Evolutionary conservation across 1,140 invertebrate genomes (phyloP), one percentile per base, ranked within the genome.

Genomic region (Neelides sp.): DNA sequence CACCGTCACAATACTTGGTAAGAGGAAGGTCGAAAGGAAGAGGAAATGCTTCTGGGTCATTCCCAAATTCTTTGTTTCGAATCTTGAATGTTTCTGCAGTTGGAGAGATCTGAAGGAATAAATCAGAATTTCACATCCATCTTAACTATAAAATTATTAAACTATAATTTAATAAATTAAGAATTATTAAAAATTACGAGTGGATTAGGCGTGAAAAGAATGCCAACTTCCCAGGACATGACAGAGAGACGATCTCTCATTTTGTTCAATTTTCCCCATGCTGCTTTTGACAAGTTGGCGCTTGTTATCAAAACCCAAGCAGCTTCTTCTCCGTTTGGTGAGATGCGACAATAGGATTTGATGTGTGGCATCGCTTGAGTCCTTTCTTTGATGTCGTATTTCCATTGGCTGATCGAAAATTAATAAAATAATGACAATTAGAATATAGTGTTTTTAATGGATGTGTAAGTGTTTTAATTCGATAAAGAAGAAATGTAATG

Each of bases 251-350:
- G 77, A 49, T 71, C 63, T 28, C 71, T 70, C 50, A 75, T 75
- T 59, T 83, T 84, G 54, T 79, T 80, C 19, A 77, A 63, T 15
- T 68, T 73, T 48, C 92, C 92, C 92, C 92, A 97, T 1, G 92
- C 92, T 15, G 90, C 87, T 72, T 94, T 95, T 12, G 90, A 95
- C 5, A 96, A 66, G 71, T 97, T 97, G 0, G 85, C 87, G 60
- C 88, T 94, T 0, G 90, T 93, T 0, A 95, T 69, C 1, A 91
- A 68, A 64, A 89, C 92, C 79, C 83, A 88, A 53, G 78, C 79
- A 53, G 78, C 73, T 64, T 75, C 69, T 41, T 70, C 69, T 32
- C 39, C 22, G 69, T 75, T 81, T 51, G 71, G 79, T 1, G 84
- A 84, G 2, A 84, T 64, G 34, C 91, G 73, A 0, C 78, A 76